Evolutionary conservation across 2,113 vertebrate species (phyloP).

Genomic region (Phylloscopus trochilus): DNA sequence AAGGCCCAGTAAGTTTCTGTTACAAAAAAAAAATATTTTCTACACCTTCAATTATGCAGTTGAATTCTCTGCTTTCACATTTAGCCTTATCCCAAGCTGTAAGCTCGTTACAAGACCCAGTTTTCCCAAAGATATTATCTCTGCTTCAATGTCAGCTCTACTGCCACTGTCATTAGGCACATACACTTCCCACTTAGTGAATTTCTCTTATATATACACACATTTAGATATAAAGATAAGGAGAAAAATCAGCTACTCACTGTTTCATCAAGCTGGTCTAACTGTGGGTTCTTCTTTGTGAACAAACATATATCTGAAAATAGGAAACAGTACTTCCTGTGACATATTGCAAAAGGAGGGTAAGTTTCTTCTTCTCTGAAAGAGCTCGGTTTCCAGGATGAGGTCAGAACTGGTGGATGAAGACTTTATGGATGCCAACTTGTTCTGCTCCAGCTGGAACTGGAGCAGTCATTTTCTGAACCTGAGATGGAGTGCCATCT

Average conservation of each 20-base stretch:
- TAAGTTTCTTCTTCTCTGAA: constrained; percentile 6
- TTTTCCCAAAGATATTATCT: background rate
- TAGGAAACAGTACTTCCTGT: constrained; percentile 60
- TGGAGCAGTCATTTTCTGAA: background rate
- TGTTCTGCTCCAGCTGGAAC: background rate
- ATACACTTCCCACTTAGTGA: background rate
- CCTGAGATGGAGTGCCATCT: background rate
- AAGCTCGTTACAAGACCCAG: background rate
- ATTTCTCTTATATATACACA: background rate
- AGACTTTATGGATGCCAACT: background rate
- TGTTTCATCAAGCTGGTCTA: constrained; percentile 14
- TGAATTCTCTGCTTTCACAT: background rate
- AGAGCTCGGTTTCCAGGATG: background rate
- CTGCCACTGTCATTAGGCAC: background rate
- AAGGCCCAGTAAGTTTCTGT: background rate
- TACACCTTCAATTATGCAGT: background rate
- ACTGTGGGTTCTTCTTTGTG: background rate
- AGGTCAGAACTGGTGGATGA: background rate
- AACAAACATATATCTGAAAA: background rate
- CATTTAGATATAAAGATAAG: background rate
- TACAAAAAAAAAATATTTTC: background rate
- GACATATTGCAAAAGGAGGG: constrained; percentile 15
- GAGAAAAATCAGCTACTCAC: constrained; percentile 26
- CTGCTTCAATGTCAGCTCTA: background rate
- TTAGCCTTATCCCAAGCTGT: background rate